A percentile compares a stretch with the other conserved stretches of the same genome.
Evolutionary conservation across 2,113 vertebrate genomes (phyloP).

Genomic region (Urocynchramus pylzowi): DNA sequence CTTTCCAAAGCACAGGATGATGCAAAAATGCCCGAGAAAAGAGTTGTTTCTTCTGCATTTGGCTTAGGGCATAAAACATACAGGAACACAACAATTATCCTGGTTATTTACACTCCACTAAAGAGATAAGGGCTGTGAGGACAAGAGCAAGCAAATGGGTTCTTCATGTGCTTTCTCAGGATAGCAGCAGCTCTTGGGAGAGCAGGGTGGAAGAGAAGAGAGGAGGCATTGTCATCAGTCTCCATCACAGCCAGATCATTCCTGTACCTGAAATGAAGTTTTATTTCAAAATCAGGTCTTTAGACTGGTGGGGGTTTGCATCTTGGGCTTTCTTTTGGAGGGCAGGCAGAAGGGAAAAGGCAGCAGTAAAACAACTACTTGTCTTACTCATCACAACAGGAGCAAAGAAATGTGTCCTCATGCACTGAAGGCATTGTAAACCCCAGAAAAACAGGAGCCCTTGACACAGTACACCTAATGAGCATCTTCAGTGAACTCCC

Average conservation of each 20-base stretch:
- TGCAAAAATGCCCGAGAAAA: not conserved
- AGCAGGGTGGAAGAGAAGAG: not conserved
- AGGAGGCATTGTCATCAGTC: not conserved
- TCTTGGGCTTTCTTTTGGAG: not conserved
- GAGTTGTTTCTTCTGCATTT: not conserved
- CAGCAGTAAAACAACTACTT: not conserved
- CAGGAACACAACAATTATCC: not conserved
- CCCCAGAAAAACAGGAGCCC: not conserved
- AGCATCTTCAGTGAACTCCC: not conserved
- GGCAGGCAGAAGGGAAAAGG: not conserved
- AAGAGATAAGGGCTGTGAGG: not conserved
- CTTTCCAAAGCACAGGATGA: not conserved
- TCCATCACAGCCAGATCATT: not conserved
- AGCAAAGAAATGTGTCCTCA: not conserved
- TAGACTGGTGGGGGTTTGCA: not conserved
- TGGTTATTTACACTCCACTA: not conserved
- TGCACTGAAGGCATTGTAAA: not conserved
- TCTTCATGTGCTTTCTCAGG: not conserved
- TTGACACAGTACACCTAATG: fast-evolving
- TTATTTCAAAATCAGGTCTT: not conserved
- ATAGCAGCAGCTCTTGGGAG: not conserved
- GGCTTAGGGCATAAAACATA: not conserved
- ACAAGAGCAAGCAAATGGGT: not conserved
- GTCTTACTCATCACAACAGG: not conserved
- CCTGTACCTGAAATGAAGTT: not conserved